Evolutionary conservation across 2,113 vertebrate genomes (phyloP).

Genomic region (Pongo pygmaeus): DNA sequence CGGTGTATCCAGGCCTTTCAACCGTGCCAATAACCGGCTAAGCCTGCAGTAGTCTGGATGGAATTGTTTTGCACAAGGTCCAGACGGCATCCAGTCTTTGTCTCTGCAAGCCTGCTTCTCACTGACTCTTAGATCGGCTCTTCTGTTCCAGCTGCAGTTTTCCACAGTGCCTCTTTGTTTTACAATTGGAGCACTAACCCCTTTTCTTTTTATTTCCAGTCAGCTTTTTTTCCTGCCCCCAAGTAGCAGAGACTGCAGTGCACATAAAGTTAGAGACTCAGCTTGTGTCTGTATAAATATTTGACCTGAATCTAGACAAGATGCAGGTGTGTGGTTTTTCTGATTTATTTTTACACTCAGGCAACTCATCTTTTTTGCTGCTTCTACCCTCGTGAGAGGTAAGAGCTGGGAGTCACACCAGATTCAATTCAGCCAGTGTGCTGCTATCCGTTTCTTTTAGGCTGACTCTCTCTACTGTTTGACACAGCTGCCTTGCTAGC

Average conservation of each 20-base stretch:
- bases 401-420: fast-evolving
- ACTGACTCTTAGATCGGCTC: background rate
- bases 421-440: background rate
- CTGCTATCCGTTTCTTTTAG: background rate
- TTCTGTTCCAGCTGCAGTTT: fast-evolving
- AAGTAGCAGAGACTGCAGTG: background rate
- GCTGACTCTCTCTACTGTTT: fast-evolving
- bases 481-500: fast-evolving
- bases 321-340: background rate
- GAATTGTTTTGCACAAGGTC: fast-evolving
- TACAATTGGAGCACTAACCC: background rate
- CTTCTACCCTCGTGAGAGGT: fast-evolving
- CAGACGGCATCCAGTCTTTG: fast-evolving
- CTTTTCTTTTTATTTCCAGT: background rate
- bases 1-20: background rate
- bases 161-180: background rate
- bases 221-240: too few species aligned
- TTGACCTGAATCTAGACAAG: background rate
- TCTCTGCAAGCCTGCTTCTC: fast-evolving
- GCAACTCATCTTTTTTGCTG: background rate
- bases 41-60: fast-evolving
- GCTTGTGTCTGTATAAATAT: background rate
- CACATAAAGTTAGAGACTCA: fast-evolving
- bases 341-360: background rate
- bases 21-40: fast-evolving